Conservation (phyloP, 2,113 vertebrate genomes). For the Bungarus multicinctus region DNA sequence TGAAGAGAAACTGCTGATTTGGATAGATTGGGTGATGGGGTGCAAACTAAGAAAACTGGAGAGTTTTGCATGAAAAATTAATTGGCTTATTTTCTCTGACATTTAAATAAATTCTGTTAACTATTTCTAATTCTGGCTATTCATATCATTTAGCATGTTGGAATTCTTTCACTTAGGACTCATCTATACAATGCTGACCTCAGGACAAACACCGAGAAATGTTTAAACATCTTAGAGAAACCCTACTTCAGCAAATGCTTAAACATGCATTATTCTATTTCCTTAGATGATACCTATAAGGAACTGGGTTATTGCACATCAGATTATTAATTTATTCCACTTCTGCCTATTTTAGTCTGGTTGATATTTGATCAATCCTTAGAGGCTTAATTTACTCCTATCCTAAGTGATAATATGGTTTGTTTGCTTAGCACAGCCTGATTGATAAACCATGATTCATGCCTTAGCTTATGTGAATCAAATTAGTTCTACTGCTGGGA, state of each 20-base stretch:
- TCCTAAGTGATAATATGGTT: background rate
- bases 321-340: background rate
- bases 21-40: background rate
- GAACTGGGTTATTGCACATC: background rate
- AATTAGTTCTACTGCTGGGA: background rate
- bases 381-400: background rate
- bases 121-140: background rate
- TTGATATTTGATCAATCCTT: background rate
- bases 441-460: background rate
- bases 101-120: background rate
- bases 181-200: background rate
- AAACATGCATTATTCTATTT: background rate
- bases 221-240: background rate
- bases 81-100: background rate
- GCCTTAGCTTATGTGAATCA: background rate
- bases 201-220: background rate
- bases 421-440: background rate
- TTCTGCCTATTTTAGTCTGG: background rate
- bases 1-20: background rate
- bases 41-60: background rate
- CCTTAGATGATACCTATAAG: background rate
- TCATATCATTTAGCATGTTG: background rate
- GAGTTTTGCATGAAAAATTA: background rate
- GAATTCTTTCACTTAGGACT: background rate
- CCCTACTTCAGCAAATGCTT: background rate